Evolutionary conservation across 2,797 vertebrate genomes (phyloP).

Genomic region (Lophotriccus pileatus): DNA sequence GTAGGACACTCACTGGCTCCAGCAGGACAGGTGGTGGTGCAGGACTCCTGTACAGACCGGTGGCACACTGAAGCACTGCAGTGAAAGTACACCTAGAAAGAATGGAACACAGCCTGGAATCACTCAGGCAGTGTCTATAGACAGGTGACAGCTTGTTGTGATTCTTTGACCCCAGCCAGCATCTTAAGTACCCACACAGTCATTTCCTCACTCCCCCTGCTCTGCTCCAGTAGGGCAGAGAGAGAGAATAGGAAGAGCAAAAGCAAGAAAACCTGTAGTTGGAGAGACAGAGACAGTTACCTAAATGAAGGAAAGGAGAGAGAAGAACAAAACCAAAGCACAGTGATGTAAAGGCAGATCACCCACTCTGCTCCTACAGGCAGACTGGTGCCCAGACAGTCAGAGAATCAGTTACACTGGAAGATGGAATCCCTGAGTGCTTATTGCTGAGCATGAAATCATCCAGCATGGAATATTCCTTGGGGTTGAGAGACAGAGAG

Average conservation of each 20-base stretch:
- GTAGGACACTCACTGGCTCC: conserved; percentile 34
- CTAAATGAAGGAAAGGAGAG: background rate
- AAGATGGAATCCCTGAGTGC: background rate
- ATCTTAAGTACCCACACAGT: background rate
- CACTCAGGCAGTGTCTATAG: background rate
- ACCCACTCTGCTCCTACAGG: background rate
- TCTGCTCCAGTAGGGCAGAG: background rate
- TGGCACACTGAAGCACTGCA: conserved; percentile 66
- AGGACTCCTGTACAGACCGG: background rate
- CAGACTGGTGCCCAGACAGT: background rate
- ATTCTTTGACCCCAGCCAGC: background rate
- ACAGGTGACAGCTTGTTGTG: accelerated
- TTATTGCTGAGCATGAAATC: background rate
- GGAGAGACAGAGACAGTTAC: too few species aligned
- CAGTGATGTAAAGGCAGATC: background rate
- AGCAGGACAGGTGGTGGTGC: conserved; percentile 1
- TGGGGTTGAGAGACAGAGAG: background rate
- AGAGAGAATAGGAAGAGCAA: background rate
- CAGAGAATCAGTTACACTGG: background rate
- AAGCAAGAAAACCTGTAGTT: background rate
- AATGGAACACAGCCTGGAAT: background rate
- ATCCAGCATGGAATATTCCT: background rate
- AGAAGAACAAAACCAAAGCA: background rate
- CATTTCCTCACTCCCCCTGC: background rate
- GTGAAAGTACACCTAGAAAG: conserved; percentile 66